Base-by-base conservation (phyloP, 2,113 vertebrate species). In the Ptilonorhynchus violaceus region DNA sequence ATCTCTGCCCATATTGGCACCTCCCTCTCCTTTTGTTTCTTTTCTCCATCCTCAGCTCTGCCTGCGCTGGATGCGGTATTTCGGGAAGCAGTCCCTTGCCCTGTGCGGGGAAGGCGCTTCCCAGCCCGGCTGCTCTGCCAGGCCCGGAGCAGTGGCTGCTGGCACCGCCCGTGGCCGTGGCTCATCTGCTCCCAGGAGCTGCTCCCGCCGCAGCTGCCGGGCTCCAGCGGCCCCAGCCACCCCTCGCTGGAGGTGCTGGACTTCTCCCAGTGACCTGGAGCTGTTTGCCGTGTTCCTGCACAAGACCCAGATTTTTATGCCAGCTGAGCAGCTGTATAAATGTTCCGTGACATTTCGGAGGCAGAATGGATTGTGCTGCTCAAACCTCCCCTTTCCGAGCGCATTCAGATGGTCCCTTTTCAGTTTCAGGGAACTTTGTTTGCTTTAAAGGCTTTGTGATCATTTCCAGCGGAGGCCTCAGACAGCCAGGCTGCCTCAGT, bases 381-480 rank as follows among this genome's bases (percentile, higher is more conserved):
- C 92, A 87, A 96, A 62, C 60, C 82, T 88, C 86, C 95, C 73
- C 86, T 91, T 87, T 80, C 70, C 27, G 12, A 93, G 85, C 23
- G 24, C 83, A 85, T 84, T 96, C 92, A 91, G 60, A 93, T 85
- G 68, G 84, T 96, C 75, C 85, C 95, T 93, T 95, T 95, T 93
- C 80, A 52, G 83, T 93, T 91, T 79, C 80, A 94, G 91, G 93
- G 84, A 74, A 93, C 94, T 91, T 91, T 96, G 85, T 97, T 94
- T 94, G 93, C 92, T 96, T 95, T 97, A 94, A 96, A 97, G 94
- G 95, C 91, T 96, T 96, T 90, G 44, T 96, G 82, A 85, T 94
- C 72, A 80, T 97, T 95, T 93, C 80, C 80, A 95, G 28, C 44
- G 6, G 92, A 94, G 92, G 93, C 88, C 88, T 92, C 92, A 95